phyloP scores from a whole-genome alignment of 1,140 invertebrate genomes.

The Aphidius gifuensis region DNA sequence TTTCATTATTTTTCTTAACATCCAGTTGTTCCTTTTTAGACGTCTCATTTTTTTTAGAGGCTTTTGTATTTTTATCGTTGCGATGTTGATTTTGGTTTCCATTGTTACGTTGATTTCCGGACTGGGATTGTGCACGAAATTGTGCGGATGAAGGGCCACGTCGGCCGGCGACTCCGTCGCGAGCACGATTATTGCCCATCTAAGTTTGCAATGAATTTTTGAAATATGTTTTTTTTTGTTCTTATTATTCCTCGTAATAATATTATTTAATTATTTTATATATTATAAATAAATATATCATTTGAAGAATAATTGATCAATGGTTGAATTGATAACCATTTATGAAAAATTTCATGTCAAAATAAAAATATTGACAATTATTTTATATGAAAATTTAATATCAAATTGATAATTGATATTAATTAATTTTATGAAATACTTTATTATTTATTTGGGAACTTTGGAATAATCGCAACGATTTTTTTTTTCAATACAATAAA shows the following conservation, averaged over 20 bases:
- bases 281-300: too few species aligned
- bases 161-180: conserved; percentile 53
- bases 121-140: conserved; percentile 49
- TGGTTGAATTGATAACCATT: too few species aligned
- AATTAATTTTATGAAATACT: neutral
- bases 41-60: conserved; percentile 56
- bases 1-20: conserved; percentile 54
- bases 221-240: conserved; percentile 18
- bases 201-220: conserved; percentile 49
- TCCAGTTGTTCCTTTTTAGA: conserved; percentile 56
- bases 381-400: too few species aligned
- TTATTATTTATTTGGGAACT: neutral
- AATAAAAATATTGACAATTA: too few species aligned
- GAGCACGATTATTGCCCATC: conserved; percentile 56
- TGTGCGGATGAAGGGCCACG: conserved; percentile 52
- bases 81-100: conserved; percentile 56
- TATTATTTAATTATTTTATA: too few species aligned
- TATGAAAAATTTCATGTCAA: too few species aligned
- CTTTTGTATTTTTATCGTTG: conserved; percentile 57
- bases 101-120: conserved; percentile 55
- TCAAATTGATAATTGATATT: neutral
- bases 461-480: conserved; percentile 10
- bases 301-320: too few species aligned
- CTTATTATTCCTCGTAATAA: too few species aligned
- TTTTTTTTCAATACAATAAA: neutral